phyloP scores from a whole-genome alignment of 2,113 vertebrate genomes.

The Fregetta grallaria region DNA sequence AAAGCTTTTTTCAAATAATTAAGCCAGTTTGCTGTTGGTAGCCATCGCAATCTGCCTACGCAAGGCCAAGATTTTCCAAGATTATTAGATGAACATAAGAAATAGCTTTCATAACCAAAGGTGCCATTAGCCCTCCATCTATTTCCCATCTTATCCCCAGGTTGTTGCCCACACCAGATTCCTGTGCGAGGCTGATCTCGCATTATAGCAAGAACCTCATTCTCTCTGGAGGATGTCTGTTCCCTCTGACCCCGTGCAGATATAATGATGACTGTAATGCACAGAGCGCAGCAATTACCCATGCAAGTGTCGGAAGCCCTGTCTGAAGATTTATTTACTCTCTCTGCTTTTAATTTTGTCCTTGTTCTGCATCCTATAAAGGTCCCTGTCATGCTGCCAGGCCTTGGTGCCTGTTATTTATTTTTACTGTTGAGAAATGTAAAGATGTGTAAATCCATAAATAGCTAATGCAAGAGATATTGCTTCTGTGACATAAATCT shows the following conservation, averaged over 20 bases:
- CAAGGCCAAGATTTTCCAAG: not conserved
- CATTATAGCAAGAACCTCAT: not conserved
- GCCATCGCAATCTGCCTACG: not conserved
- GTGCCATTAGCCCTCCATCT: not conserved
- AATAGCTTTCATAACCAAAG: not conserved
- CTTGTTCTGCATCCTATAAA: not conserved
- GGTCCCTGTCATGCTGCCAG: not conserved
- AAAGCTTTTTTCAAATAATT: not conserved
- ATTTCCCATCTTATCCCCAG: not conserved
- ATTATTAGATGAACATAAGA: not conserved
- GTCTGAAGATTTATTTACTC: not conserved
- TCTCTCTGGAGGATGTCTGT: not conserved
- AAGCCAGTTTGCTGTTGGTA: not conserved
- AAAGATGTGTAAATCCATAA: conserved; percentile 36
- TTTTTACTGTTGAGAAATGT: conserved; percentile 47
- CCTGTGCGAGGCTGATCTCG: not conserved
- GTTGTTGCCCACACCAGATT: not conserved
- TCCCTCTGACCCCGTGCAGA: not conserved
- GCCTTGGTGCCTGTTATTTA: not conserved
- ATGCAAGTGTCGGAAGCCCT: not conserved
- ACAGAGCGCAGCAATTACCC: conserved; percentile 1
- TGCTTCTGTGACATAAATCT: conserved; percentile 2
- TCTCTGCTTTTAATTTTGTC: conserved; percentile 11
- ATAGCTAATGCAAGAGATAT: not conserved
- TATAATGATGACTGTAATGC: not conserved